Evolutionary conservation across 2,888 invertebrate species (phyloP).

Genomic region (Entomobrya proxima): DNA sequence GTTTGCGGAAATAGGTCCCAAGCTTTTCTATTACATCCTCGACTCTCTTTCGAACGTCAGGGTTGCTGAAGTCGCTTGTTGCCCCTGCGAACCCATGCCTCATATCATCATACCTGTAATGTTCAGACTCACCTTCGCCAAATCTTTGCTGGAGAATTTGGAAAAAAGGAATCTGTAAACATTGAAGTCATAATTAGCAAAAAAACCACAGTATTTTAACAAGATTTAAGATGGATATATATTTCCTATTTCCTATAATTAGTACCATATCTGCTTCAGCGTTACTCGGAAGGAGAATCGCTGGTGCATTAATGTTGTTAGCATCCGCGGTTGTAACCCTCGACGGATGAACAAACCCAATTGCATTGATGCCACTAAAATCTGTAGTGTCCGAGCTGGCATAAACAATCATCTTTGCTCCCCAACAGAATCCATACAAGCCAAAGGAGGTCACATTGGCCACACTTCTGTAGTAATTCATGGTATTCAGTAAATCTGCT

Average conservation of each 20-base stretch:
- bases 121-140: conserved; percentile 54
- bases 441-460: conserved; percentile 67
- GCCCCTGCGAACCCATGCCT: conserved; percentile 72
- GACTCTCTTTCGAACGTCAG: conserved; percentile 49
- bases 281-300: conserved; percentile 65
- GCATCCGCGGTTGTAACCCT: conserved; percentile 67
- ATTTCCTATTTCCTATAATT: background rate
- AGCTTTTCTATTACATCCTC: conserved; percentile 68
- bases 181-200: background rate
- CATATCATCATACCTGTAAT: conserved; percentile 72
- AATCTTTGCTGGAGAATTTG: conserved; percentile 42
- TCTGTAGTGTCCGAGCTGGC: conserved; percentile 54
- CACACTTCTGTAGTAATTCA: conserved; percentile 60
- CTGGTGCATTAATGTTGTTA: conserved; percentile 59
- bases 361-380: conserved; percentile 62
- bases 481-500: conserved; percentile 39
- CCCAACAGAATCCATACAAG: conserved; percentile 74
- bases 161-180: conserved; percentile 52
- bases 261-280: conserved; percentile 73
- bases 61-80: conserved; percentile 69
- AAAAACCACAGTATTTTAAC: background rate
- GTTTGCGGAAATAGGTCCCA: conserved; percentile 61
- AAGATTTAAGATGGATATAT: background rate
- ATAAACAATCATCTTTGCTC: conserved; percentile 71
- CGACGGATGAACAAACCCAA: conserved; percentile 71